A percentile compares a stretch with the other conserved stretches of the same genome.
Conservation (phyloP, 2,113 vertebrate species). For the Pteruthius melanotis region DNA sequence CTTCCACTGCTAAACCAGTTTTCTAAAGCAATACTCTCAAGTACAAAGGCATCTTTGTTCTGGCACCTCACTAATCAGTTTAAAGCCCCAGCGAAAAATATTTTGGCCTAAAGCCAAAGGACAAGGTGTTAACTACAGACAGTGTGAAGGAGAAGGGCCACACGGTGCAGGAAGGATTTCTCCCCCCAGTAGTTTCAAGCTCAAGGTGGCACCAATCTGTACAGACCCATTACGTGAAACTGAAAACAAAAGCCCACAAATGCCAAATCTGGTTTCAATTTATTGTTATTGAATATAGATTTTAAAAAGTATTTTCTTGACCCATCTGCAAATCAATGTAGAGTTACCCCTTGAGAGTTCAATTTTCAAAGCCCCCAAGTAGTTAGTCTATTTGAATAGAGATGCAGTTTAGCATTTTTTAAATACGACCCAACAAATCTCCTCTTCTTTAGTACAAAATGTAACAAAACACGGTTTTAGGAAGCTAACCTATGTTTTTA, state of each 20-base stretch:
- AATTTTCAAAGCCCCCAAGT: not conserved
- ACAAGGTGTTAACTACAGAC: constrained; percentile 65
- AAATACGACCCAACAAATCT: not conserved
- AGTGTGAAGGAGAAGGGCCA: constrained; percentile 49
- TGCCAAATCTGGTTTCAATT: not conserved
- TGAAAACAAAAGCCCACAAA: not conserved
- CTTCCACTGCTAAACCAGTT: constrained; percentile 39
- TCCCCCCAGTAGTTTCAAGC: not conserved
- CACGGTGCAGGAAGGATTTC: not conserved
- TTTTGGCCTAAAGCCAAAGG: constrained; percentile 63
- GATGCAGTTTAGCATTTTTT: not conserved
- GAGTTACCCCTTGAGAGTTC: not conserved
- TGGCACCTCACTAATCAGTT: constrained; percentile 76
- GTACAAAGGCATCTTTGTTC: constrained; percentile 77
- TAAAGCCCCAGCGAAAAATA: constrained; percentile 67
- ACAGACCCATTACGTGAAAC: not conserved
- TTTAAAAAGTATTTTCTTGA: not conserved
- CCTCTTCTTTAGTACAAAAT: not conserved
- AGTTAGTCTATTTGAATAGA: not conserved
- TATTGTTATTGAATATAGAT: not conserved
- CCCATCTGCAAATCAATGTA: not conserved
- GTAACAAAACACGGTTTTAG: not conserved
- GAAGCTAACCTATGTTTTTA: not conserved
- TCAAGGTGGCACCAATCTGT: constrained; percentile 8
- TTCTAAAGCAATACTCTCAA: constrained; percentile 46